Base-by-base conservation (phyloP, 2,113 vertebrate species). In the Pan paniscus region DNA sequence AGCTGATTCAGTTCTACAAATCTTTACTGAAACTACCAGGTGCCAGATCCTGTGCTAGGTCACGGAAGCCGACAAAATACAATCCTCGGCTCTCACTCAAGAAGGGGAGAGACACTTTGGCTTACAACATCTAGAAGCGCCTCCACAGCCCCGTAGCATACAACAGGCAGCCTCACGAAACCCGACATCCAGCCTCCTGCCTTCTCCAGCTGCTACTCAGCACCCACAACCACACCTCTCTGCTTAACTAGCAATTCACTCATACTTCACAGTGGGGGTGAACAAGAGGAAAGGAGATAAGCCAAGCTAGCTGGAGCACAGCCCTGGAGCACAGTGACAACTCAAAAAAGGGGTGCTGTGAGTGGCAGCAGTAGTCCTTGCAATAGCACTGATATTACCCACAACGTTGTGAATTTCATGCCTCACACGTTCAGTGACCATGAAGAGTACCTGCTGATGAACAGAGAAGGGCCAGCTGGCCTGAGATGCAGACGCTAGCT, bases 271-370 rank as follows among this genome's bases (percentile, higher is more conserved):
- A 35, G 25, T 4, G 6, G 35, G 25, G 38, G 50, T 32, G 4
- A n/a, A 18, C 12, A 27, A 76, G 13, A 18, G n/a, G 1, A 27
- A 12, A 43, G 35, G 12, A 79, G 8, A 27, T 16, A 1, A 14
- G 35, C 83, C 43, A 14, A 6, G 30, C 76, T 55, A 32, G n/a
- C 5, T 11, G 23, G 32, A 13, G 20, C 14, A 3, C 0, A 52
- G 18, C 0, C 2, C 40, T 50, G 0, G 4, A 35, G 59, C 88
- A 30, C 0, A 12, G 50, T 0, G 2, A 22, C 12, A 46, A 76
- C 32, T 23, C 93, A 32, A 23, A 61, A 17, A 30, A 61, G 0
- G 3, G 9, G 0, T 12, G 23, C 84, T 70, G 48, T 8, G 13
- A 32, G 18, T 2, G 22, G 48, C 3, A 7, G 43, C 30, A 12